Conservation (phyloP, 2,888 invertebrate species). For the Glyphotaelius pellucidus region DNA sequence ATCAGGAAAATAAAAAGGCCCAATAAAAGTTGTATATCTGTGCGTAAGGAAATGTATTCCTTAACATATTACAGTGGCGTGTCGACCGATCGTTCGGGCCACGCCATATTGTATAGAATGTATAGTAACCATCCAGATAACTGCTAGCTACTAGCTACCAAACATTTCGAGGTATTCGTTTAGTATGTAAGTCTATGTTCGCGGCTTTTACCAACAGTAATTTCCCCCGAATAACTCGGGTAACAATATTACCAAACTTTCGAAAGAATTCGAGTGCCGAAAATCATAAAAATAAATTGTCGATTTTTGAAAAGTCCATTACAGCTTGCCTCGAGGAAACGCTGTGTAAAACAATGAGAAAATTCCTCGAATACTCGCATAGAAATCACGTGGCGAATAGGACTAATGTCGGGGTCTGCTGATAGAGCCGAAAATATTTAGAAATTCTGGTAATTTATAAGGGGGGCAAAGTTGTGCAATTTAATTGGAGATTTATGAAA, state of each 20-base stretch:
- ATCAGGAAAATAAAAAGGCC: slow-evolving; percentile 40
- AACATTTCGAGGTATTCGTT: slow-evolving; percentile 57
- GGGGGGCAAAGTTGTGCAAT: slow-evolving; percentile 53
- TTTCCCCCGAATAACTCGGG: slow-evolving; percentile 50
- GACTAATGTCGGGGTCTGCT: slow-evolving; percentile 33
- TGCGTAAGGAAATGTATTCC: slow-evolving; percentile 52
- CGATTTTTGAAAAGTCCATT: slow-evolving; percentile 61
- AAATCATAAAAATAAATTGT: slow-evolving; percentile 61
- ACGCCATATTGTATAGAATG: slow-evolving; percentile 17
- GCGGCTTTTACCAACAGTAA: slow-evolving; percentile 51
- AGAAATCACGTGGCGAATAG: slow-evolving; percentile 54
- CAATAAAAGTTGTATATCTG: slow-evolving; percentile 20
- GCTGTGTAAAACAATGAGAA: slow-evolving; percentile 36
- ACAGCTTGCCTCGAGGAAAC: slow-evolving; percentile 25
- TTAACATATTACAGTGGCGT: slow-evolving; percentile 54
- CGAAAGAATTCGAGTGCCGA: slow-evolving; percentile 55
- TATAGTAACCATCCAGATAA: slow-evolving; percentile 40
- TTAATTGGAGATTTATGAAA: slow-evolving; percentile 58
- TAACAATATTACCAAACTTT: slow-evolving; percentile 49
- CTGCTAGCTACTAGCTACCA: slow-evolving; percentile 22
- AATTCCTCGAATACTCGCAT: slow-evolving; percentile 60
- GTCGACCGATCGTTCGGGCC: slow-evolving; percentile 45
- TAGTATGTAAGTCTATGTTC: slow-evolving; percentile 57
- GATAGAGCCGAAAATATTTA: slow-evolving; percentile 53
- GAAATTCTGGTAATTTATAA: slow-evolving; percentile 56